phyloP scores from a whole-genome alignment of 2,797 vertebrate genomes.

The Myotis planiceps region DNA sequence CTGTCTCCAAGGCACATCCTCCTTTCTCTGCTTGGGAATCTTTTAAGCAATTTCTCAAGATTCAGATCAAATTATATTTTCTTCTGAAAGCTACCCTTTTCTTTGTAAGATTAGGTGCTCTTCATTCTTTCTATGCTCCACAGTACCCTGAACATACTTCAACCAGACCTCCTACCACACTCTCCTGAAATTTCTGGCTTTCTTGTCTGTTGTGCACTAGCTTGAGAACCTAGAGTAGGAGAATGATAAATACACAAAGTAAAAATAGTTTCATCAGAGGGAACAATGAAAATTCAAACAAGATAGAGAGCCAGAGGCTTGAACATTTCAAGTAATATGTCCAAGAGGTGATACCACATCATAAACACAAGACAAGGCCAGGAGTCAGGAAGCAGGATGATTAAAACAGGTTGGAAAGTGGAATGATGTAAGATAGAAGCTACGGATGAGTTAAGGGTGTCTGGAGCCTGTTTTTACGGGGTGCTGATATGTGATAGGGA shows the following conservation, averaged over 20 bases:
- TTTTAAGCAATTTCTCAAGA: background rate
- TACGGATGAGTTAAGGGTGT: background rate
- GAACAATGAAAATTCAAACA: slow-evolving; percentile 8
- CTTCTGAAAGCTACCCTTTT: background rate
- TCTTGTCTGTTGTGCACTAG: background rate
- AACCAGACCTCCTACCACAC: background rate
- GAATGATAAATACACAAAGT: background rate
- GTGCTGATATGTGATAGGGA: background rate
- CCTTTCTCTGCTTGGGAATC: background rate
- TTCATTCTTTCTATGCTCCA: background rate
- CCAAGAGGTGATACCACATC: background rate
- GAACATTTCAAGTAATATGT: background rate
- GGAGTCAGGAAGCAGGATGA: background rate
- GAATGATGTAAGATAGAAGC: background rate
- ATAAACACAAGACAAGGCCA: background rate
- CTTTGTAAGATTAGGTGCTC: background rate
- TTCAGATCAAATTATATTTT: background rate
- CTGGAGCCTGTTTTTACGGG: background rate
- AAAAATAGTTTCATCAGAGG: background rate
- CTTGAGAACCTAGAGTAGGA: background rate
- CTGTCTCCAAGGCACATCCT: background rate
- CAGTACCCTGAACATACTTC: background rate
- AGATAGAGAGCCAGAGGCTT: background rate
- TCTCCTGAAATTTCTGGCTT: background rate
- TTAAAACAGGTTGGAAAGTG: background rate